These are phyloP conservation scores for Cantharis rustica DNA, from an alignment of 2,888 invertebrate species.

Conservation along the genomic window DNA sequence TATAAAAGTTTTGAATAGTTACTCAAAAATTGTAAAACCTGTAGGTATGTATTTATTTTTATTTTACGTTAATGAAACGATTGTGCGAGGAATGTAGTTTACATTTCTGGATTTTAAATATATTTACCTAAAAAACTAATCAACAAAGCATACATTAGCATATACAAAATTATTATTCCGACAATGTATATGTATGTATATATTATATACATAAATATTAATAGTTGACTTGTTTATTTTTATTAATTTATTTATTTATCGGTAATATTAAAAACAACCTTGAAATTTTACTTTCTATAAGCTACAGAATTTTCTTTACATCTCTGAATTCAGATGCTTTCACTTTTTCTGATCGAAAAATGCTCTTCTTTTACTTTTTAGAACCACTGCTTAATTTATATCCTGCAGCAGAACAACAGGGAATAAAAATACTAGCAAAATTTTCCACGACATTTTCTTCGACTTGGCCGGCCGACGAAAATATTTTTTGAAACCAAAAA, in stretches of 20 bases:
- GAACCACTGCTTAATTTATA: neutral
- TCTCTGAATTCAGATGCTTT: neutral
- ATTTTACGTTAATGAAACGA: neutral
- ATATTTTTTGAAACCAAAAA: neutral
- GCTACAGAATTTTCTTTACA: neutral
- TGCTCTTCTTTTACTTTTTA: neutral
- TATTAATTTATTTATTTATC: neutral
- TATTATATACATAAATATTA: neutral
- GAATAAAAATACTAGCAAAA: neutral
- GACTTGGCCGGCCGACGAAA: neutral
- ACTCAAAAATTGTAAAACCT: neutral
- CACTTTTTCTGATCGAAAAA: neutral
- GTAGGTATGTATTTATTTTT: neutral
- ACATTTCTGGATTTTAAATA: neutral
- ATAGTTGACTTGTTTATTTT: neutral
- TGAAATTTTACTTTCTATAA: neutral
- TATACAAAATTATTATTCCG: neutral
- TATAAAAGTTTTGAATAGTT: neutral
- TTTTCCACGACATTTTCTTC: neutral
- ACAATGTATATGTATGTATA: neutral
- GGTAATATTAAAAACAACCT: neutral
- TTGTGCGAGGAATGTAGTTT: neutral
- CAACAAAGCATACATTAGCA: neutral
- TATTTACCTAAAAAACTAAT: neutral
- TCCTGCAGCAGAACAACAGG: too few relatives aligned